Evolutionary conservation across 1,140 invertebrate genomes (phyloP).

Genomic region (Aporrectodea caliginosa): DNA sequence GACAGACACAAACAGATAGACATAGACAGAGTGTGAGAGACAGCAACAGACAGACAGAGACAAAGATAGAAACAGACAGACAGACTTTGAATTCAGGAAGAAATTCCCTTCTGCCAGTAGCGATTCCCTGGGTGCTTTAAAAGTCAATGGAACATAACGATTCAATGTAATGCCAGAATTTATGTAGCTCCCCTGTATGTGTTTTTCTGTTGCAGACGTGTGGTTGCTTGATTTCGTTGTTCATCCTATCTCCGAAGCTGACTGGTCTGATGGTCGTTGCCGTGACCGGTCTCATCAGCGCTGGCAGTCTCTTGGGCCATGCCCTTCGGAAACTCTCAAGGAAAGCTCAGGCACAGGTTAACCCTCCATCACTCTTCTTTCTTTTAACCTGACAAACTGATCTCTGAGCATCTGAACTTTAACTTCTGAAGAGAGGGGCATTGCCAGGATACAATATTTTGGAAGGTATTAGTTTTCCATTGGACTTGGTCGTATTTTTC

Average conservation of each 20-base stretch:
- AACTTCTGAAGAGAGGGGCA: not conserved
- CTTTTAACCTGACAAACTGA: not conserved
- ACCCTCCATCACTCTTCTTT: not conserved
- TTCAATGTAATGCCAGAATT: conserved; percentile 24
- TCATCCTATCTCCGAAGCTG: conserved; percentile 81
- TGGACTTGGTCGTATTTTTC: not conserved
- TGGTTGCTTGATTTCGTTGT: conserved; percentile 73
- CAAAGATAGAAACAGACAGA: too few relatives aligned
- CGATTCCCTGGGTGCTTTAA: too few relatives aligned
- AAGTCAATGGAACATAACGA: too few relatives aligned
- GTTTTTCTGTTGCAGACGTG: conserved; percentile 59
- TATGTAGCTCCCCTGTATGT: not conserved
- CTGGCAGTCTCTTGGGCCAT: conserved; percentile 72
- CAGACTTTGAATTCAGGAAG: too few relatives aligned
- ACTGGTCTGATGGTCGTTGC: conserved; percentile 74
- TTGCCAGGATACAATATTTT: not conserved
- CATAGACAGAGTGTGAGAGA: too few relatives aligned
- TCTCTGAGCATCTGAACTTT: not conserved
- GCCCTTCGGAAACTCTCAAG: conserved; percentile 69
- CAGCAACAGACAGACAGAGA: too few relatives aligned
- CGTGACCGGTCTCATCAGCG: conserved; percentile 74
- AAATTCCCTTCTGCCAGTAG: too few relatives aligned
- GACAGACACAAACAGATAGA: too few relatives aligned
- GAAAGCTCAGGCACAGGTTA: conserved; percentile 73
- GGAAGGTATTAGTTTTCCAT: not conserved